Conservation (phyloP, 1,140 invertebrate species). For the Eriosoma lanigerum region DNA sequence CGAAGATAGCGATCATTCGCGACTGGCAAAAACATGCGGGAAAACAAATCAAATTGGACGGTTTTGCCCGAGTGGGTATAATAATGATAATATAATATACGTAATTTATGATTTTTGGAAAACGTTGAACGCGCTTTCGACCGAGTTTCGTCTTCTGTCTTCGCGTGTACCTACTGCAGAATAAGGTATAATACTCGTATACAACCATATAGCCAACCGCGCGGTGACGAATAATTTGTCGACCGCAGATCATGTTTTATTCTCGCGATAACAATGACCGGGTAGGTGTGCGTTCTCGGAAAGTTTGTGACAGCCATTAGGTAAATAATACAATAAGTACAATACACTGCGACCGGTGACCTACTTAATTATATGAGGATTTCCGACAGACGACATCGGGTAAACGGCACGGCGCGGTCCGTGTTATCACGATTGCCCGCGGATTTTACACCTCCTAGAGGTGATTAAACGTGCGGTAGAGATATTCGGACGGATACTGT, state of each 20-base stretch:
- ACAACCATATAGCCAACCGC: background rate
- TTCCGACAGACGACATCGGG: background rate
- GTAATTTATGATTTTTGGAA: no score
- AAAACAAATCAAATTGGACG: constrained; percentile 14
- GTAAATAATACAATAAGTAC: no score
- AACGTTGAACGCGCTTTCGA: no score
- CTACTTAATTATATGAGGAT: background rate
- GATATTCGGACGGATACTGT: no score
- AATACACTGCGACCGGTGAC: no score
- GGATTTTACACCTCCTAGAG: background rate
- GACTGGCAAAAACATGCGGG: background rate
- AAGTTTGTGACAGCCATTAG: background rate
- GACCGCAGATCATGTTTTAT: constrained; percentile 20
- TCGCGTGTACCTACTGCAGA: no score
- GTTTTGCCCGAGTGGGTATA: background rate
- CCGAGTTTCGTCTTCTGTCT: no score
- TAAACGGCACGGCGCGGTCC: background rate
- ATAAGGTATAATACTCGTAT: background rate
- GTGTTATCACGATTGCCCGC: background rate
- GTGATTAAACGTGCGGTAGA: background rate
- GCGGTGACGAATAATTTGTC: constrained; percentile 17
- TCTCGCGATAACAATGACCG: constrained; percentile 9
- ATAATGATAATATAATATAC: background rate
- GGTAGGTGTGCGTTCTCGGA: background rate
- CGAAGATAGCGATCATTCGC: background rate